Evolutionary conservation across 2,888 invertebrate genomes (phyloP), one percentile per base, ranked within the genome.

Genomic region (Agrochola circellaris): DNA sequence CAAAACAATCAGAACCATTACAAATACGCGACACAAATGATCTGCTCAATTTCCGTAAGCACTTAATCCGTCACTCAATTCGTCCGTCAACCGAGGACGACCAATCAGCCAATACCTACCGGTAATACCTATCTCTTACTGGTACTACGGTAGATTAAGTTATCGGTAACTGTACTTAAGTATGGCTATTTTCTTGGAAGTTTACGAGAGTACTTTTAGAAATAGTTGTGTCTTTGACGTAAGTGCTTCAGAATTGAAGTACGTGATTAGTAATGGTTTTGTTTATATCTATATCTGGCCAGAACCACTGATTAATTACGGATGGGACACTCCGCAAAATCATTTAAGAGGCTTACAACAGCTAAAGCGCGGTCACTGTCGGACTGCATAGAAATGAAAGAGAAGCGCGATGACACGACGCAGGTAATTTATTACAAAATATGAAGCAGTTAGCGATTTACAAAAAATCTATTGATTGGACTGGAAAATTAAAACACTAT

Each of bases 111-210:
- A 56, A 11, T 30, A 60, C 20, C 0, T 58, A 72, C 20, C 26
- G 45, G 34, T 68, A 68, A 69, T 54, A 76, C 42, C 42, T 58
- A 11, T 73, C n/a, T 13, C 9, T 68, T 15, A 68, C 51, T 64
- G n/a, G 34, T 67, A 51, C 17, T 17, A 68, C 42, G 58, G 51
- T n/a, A 54, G 83, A 83, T 80, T 83, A 83, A 45, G 68, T 65
- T 80, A 69, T 64, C 64, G 15, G 51, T 68, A 69, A 60, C 26
- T 77, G 58, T 65, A 64, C 48, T 73, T 73, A 62, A 56, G 81
- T 62, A 17, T 9, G 8, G 8, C 42, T 54, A 17, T 64, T 74
- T 64, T 34, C 20, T 74, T 23, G 4, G 4, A 45, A 17, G 51
- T 54, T 54, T 34, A n/a, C n/a, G 8, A 79, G 30, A 30, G 15